Conservation (phyloP, 1,140 invertebrate species). For the Bursaphelenchus mucronatus region DNA sequence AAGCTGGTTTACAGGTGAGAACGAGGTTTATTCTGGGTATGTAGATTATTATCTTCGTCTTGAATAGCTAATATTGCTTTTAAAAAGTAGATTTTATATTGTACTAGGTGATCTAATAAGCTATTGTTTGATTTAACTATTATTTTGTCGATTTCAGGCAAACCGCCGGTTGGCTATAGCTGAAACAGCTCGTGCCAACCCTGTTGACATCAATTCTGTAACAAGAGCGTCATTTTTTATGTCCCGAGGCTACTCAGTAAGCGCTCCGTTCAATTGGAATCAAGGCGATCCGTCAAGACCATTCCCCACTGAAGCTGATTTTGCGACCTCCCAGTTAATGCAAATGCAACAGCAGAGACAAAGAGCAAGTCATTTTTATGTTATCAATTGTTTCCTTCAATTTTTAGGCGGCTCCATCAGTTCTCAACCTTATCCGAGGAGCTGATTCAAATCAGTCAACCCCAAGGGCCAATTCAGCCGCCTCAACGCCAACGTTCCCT, state of each 20-base stretch:
- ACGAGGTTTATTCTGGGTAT: slow-evolving; percentile 1
- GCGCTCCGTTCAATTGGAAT: slow-evolving; percentile 38
- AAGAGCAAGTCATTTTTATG: no score
- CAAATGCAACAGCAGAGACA: not conserved
- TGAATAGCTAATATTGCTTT: not conserved
- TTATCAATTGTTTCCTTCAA: no score
- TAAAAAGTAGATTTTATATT: slow-evolving; percentile 5
- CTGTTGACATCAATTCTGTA: slow-evolving; percentile 38
- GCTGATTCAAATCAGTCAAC: no score
- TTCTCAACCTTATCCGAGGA: no score
- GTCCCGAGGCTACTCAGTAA: slow-evolving; percentile 33
- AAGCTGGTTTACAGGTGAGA: slow-evolving; percentile 43
- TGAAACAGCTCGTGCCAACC: slow-evolving; percentile 40
- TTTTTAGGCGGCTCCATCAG: no score
- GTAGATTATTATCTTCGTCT: not conserved
- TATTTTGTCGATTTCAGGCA: slow-evolving; percentile 25
- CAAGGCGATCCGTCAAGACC: slow-evolving; percentile 38
- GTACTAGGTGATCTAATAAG: not conserved
- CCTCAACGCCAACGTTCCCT: no score
- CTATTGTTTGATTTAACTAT: no score
- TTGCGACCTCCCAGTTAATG: slow-evolving; percentile 29
- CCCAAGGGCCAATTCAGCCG: no score
- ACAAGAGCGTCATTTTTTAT: slow-evolving; percentile 41
- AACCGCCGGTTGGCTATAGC: slow-evolving; percentile 43
- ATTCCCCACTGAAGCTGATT: slow-evolving; percentile 42